These are phyloP conservation scores for Drosophila pseudoananassae DNA, from an alignment of 1,140 invertebrate species.

Conservation along the genomic window DNA sequence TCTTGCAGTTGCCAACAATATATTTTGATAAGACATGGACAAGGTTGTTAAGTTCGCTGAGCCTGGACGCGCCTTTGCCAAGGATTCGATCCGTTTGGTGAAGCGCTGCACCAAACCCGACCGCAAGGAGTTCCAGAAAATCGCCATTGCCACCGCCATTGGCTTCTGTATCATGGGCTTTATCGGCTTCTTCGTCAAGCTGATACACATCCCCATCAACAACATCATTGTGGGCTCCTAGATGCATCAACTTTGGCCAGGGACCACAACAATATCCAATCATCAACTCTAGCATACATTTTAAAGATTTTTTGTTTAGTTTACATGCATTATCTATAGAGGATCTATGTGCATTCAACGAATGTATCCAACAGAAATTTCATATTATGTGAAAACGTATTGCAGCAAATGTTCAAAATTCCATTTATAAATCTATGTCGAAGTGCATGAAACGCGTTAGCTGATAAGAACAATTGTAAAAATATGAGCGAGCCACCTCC, in stretches of 20 bases:
- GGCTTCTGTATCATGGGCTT: conserved; percentile 99
- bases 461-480: conserved; percentile 51
- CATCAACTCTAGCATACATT: conserved; percentile 46
- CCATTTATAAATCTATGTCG: conserved; percentile 44
- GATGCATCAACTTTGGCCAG: conserved; percentile 9
- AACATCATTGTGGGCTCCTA: conserved; percentile 98
- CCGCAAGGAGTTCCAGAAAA: conserved; percentile 99
- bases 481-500: conserved; percentile 5
- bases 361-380: conserved; percentile 61
- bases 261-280: conserved; percentile 43
- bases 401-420: conserved; percentile 62
- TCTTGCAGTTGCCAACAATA: conserved; percentile 12
- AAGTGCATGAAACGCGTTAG: conserved; percentile 58
- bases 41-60: conserved; percentile 97
- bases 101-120: conserved; percentile 99
- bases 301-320: conserved; percentile 62
- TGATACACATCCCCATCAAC: conserved; percentile 99
- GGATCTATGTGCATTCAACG: conserved; percentile 66
- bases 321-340: conserved; percentile 37
- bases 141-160: conserved; percentile 99
- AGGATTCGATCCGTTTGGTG: conserved; percentile 98
- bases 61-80: conserved; percentile 97
- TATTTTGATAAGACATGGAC: conserved; percentile 91
- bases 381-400: conserved; percentile 42
- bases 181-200: conserved; percentile 99